Base-by-base conservation (phyloP, 2,797 vertebrate species). In the Siniperca undulata region DNA sequence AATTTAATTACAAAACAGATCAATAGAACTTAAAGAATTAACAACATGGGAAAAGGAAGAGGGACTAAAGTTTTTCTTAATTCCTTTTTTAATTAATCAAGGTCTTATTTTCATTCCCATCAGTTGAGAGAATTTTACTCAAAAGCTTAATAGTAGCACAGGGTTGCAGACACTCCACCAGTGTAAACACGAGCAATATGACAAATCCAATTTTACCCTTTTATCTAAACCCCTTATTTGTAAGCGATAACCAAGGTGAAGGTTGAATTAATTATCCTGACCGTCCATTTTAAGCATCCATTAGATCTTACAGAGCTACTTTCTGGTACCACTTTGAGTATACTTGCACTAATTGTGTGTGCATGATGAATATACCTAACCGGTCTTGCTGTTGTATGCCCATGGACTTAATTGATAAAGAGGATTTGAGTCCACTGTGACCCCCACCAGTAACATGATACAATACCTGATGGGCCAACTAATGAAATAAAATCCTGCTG, bases 1-100 rank as follows among this genome's bases (percentile, higher is more conserved):
- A 8, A 56, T 77, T 58, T 84, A 77, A 89, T 83, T 78, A 85
- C 53, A 70, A 81, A 34, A 66, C 42, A 52, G 77, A 87, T 90
- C 14, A 75, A 85, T 89, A 20, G 62, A 80, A 65, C 64, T 53
- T 76, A 77, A 62, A 52, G 16, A 56, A 77, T 68, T 67, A 68
- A 73, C 20, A 74, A 66, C 6, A 27, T 4, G 11, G 30, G 42
- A 76, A 19, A 24, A 17, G 7, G 3, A 24, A 34, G 10, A 17
- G 5, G 30, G 36, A 27, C 10, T 64, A 19, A 74, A 30, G 30
- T 30, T 30, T 30, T 30, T 30, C 11, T 30, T 53, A 16, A 60
- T 14, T 19, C 50, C 16, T 20, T 62, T 62, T 58, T 48, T 13
- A 62, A 19, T 42, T 2, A 80, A 22, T 58, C 7, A 22, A 22